Conservation (phyloP, 2,113 vertebrate species). For the Silurus glanis region DNA sequence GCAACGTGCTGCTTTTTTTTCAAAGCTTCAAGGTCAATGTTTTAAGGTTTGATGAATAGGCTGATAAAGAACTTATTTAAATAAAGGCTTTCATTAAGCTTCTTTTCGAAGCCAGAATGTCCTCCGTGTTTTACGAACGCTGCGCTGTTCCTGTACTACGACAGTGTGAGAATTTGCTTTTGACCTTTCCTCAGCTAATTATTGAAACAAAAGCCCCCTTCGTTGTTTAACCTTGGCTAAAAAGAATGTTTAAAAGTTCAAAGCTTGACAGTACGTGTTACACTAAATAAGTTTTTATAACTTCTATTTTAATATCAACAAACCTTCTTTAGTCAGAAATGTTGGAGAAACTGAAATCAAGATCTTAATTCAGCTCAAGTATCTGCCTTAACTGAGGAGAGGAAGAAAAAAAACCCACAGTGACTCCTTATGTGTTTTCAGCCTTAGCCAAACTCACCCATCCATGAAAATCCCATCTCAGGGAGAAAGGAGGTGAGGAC, state of each 20-base stretch:
- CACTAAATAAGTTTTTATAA: neutral
- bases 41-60: conserved; percentile 16
- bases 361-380: conserved; percentile 73
- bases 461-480: conserved; percentile 80
- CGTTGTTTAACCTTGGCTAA: conserved; percentile 18
- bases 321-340: conserved; percentile 13
- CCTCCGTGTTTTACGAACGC: neutral
- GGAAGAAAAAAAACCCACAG: neutral
- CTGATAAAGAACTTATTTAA: conserved; percentile 29
- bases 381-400: conserved; percentile 72
- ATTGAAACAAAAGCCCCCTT: conserved; percentile 1
- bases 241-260: neutral
- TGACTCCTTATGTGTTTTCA: conserved; percentile 76
- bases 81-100: conserved; percentile 17
- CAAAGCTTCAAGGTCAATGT: conserved; percentile 21
- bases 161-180: conserved; percentile 5
- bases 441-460: conserved; percentile 72
- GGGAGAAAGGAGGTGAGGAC: conserved; percentile 78
- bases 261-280: neutral
- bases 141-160: neutral
- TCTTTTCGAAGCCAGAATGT: conserved; percentile 17
- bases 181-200: conserved; percentile 33
- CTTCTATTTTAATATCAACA: conserved; percentile 22
- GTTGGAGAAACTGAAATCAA: conserved; percentile 60
- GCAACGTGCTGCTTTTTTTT: neutral